Conservation (phyloP, 2,113 vertebrate species). For the Marcusenius ussheri region DNA sequence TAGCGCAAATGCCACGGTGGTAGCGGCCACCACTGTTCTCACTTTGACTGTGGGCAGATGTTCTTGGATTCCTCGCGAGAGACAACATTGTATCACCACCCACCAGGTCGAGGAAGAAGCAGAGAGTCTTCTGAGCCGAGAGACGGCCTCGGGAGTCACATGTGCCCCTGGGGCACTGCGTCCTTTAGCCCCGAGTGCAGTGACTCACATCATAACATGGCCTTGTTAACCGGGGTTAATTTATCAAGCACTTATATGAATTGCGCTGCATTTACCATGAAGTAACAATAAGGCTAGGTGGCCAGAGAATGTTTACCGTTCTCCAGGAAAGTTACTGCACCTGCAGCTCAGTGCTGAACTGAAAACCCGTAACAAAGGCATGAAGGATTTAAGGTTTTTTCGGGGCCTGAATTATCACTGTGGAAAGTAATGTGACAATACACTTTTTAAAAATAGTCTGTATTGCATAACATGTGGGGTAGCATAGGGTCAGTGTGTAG, state of each 20-base stretch:
- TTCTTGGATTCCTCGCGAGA: background rate
- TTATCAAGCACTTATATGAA: background rate
- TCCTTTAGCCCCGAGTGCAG: background rate
- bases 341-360: background rate
- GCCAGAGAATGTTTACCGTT: background rate
- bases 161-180: background rate
- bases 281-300: background rate
- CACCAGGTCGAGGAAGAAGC: background rate
- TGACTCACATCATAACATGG: background rate
- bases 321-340: background rate
- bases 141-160: background rate
- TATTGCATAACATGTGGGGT: background rate
- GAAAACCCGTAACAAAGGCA: background rate
- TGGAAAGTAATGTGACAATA: background rate
- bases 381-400: background rate
- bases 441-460: background rate
- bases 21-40: background rate
- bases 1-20: background rate
- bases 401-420: background rate
- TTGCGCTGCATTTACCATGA: background rate
- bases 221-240: background rate
- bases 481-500: too few species aligned
- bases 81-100: constrained; percentile 5
- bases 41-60: background rate
- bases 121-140: background rate